A percentile compares a stretch with the other conserved stretches of the same genome.
phyloP scores from a whole-genome alignment of 2,888 invertebrate species.

The Melinaea marsaeus region DNA sequence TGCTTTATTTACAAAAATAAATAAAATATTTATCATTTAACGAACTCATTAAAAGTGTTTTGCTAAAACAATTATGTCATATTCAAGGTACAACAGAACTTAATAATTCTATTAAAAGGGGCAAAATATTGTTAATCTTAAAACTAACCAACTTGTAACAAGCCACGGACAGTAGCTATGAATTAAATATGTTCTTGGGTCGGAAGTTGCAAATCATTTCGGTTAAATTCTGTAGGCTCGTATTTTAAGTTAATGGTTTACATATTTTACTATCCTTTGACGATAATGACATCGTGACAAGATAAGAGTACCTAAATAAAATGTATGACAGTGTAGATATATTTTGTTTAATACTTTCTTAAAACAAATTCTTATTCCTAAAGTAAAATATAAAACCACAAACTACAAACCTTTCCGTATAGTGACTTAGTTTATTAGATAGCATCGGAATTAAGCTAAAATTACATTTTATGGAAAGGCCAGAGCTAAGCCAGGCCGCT shows the following conservation, averaged over 20 bases:
- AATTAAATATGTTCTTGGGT: conserved; percentile 60
- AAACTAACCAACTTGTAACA: conserved; percentile 41
- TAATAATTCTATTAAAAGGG: neutral
- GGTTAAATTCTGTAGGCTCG: conserved; percentile 48
- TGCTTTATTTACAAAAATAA: too few species aligned
- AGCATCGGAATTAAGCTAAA: neutral
- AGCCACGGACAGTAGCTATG: conserved; percentile 54
- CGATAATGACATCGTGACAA: too few species aligned
- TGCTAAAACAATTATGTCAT: too few species aligned
- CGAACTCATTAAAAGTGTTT: too few species aligned
- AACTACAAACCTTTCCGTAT: neutral
- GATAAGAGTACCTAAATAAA: too few species aligned
- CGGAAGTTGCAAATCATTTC: conserved; percentile 47
- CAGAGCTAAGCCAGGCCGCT: conserved; percentile 15
- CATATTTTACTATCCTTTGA: too few species aligned
- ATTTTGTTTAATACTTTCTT: too few species aligned
- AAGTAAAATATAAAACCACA: neutral
- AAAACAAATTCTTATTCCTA: too few species aligned
- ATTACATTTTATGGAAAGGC: conserved; percentile 14
- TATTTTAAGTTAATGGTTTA: conserved; percentile 9
- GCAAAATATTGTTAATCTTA: neutral
- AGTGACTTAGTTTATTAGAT: neutral
- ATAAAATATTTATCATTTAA: too few species aligned
- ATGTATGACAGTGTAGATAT: too few species aligned
- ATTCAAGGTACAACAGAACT: neutral